A percentile compares a stretch with the other conserved stretches of the same genome.
phyloP scores from a whole-genome alignment of 2,113 vertebrate genomes.

The Pygoscelis adeliae region DNA sequence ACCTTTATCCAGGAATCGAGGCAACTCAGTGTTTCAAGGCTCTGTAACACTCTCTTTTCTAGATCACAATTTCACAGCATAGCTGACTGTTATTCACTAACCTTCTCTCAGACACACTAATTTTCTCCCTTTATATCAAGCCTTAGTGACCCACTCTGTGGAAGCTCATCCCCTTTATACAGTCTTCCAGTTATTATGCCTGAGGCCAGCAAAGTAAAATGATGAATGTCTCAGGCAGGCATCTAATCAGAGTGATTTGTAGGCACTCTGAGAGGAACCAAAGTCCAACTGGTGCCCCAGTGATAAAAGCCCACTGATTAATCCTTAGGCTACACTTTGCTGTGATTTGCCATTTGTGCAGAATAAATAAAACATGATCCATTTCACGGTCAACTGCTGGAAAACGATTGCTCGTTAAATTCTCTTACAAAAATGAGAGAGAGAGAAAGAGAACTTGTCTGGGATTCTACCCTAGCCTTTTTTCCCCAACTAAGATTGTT shows the following conservation, averaged over 20 bases:
- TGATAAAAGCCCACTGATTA: slow-evolving; percentile 29
- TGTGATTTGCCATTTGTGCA: neutral
- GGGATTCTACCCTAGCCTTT: neutral
- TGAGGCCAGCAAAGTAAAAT: neutral
- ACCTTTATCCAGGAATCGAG: neutral
- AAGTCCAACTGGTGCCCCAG: neutral
- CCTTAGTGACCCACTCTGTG: neutral
- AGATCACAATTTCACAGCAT: neutral
- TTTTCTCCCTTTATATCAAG: neutral
- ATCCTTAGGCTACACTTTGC: neutral
- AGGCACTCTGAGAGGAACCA: neutral
- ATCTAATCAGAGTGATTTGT: slow-evolving; percentile 13
- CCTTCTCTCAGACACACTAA: neutral
- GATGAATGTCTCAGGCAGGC: neutral
- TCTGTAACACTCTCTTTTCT: neutral
- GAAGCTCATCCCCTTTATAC: neutral
- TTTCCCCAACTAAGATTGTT: neutral
- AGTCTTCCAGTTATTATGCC: neutral
- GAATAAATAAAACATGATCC: slow-evolving; percentile 47
- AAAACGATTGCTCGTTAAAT: neutral
- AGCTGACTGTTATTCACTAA: neutral
- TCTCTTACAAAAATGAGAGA: neutral
- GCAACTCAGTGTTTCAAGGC: neutral
- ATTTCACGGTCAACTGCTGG: neutral
- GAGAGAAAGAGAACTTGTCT: neutral